A percentile compares a stretch with the other conserved stretches of the same genome.
phyloP scores from a whole-genome alignment of 2,113 vertebrate genomes.

The Ophiodon elongatus region DNA sequence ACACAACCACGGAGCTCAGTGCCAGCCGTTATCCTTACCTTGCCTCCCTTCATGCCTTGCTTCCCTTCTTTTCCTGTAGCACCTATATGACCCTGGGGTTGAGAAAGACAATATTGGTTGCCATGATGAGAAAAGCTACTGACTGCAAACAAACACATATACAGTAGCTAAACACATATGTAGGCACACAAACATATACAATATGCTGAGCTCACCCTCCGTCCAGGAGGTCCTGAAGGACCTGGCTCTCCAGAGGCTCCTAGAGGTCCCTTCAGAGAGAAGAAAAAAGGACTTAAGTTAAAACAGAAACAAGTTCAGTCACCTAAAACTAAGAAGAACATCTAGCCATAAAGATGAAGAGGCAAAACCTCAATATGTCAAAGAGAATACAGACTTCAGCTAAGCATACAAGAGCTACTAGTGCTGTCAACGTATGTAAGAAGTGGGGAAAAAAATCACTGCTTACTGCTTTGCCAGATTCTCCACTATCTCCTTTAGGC shows the following conservation, averaged over 20 bases:
- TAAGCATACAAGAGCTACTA: not conserved
- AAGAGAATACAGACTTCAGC: constrained; percentile 29
- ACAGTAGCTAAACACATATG: not conserved
- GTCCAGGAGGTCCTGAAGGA: constrained; percentile 88
- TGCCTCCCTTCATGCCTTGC: constrained; percentile 90
- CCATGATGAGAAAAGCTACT: not conserved
- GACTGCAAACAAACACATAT: constrained; percentile 14
- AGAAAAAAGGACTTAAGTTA: not conserved
- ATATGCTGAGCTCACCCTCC: constrained; percentile 84
- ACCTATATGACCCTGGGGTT: constrained; percentile 86
- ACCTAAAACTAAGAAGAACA: not conserved
- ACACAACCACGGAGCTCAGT: not conserved
- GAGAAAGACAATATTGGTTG: constrained; percentile 10
- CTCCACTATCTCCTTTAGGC: constrained; percentile 90
- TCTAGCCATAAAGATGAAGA: not conserved
- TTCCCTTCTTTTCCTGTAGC: constrained; percentile 88
- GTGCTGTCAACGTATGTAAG: not conserved
- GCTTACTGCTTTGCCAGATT: constrained; percentile 89
- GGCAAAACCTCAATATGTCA: constrained; percentile 16
- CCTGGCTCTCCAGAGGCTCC: constrained; percentile 93
- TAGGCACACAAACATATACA: not conserved
- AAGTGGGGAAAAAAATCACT: not conserved
- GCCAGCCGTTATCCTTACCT: constrained; percentile 80
- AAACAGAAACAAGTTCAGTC: constrained; percentile 10
- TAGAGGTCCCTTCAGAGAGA: constrained; percentile 85